Conservation (phyloP, 2,113 vertebrate species). For the Diglossa brunneiventris region DNA sequence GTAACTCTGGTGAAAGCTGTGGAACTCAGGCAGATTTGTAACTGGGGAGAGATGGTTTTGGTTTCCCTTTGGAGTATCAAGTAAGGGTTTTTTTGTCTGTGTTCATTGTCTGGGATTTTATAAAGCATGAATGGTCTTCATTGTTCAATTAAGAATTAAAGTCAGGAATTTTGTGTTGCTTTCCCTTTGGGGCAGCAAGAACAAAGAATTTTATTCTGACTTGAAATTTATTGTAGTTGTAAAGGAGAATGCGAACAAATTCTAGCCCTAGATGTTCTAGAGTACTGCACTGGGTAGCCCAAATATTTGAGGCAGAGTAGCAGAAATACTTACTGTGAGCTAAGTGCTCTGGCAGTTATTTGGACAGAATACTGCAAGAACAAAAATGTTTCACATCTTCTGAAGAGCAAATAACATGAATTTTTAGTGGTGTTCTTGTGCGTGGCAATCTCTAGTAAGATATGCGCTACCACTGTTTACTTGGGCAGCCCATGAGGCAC, state of each 20-base stretch:
- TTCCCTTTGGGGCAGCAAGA: background rate
- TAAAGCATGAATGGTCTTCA: background rate
- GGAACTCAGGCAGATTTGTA: background rate
- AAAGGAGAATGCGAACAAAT: background rate
- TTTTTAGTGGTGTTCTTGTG: background rate
- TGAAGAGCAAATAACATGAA: background rate
- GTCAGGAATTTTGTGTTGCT: background rate
- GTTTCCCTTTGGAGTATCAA: background rate
- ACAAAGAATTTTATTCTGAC: background rate
- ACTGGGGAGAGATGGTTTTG: background rate
- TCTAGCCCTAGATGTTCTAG: background rate
- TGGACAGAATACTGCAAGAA: background rate
- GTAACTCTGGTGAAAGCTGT: background rate
- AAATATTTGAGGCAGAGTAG: background rate
- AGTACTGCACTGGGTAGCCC: background rate
- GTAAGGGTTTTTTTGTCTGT: background rate
- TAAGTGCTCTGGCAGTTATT: background rate
- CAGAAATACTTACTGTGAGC: background rate
- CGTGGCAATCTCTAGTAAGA: background rate
- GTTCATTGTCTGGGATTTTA: background rate
- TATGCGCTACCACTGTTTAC: background rate
- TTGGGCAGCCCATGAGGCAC: background rate
- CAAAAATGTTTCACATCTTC: fast-evolving
- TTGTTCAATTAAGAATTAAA: background rate
- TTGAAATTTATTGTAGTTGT: background rate